Conservation (phyloP, 2,797 vertebrate genomes). For the Crax fasciolata region DNA sequence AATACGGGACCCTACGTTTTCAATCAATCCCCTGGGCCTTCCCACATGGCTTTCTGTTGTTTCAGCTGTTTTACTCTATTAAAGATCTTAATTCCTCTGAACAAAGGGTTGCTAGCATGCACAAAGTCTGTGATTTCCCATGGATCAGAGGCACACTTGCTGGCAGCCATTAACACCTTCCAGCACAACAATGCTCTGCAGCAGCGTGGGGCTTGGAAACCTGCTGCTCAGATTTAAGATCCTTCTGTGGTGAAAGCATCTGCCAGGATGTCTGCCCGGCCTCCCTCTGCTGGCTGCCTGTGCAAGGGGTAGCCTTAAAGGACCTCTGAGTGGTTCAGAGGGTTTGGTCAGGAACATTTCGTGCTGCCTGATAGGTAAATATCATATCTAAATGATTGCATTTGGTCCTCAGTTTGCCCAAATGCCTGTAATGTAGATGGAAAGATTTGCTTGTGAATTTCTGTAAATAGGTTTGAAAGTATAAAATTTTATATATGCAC, state of each 20-base stretch:
- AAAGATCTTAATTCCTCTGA: slow-evolving; percentile 41
- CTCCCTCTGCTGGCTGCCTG: background rate
- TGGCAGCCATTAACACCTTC: slow-evolving; percentile 56
- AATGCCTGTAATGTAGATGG: background rate
- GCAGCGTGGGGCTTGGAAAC: slow-evolving; percentile 26
- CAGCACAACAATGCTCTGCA: background rate
- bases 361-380: background rate
- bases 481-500: background rate
- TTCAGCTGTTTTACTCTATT: slow-evolving; percentile 58
- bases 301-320: slow-evolving; percentile 16
- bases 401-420: background rate
- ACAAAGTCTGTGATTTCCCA: slow-evolving; percentile 6
- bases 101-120: slow-evolving; percentile 14
- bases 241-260: slow-evolving; percentile 37
- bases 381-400: background rate
- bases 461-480: background rate
- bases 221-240: background rate
- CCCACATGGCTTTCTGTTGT: slow-evolving; percentile 27
- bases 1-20: slow-evolving; percentile 21
- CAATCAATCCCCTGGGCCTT: slow-evolving; percentile 59
- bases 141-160: slow-evolving; percentile 3
- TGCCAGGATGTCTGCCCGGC: background rate
- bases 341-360: background rate
- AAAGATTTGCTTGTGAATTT: background rate
- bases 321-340: background rate